These are phyloP conservation scores for Drosophila sturtevanti DNA, from an alignment of 1,140 invertebrate species.

Conservation along the genomic window DNA sequence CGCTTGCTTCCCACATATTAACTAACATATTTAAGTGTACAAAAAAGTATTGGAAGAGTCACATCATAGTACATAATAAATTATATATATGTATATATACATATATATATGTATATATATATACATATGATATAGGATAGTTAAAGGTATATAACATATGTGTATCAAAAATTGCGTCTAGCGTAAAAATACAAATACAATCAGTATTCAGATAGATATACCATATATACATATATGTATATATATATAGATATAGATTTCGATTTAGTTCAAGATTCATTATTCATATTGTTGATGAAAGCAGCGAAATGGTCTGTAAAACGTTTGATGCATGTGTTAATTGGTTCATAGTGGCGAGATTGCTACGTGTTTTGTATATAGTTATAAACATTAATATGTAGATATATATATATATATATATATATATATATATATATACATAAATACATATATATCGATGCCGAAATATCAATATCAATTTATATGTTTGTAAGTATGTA, in stretches of 20 bases:
- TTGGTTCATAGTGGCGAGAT: conserved; percentile 58
- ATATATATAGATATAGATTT: not conserved
- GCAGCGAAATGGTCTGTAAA: conserved; percentile 33
- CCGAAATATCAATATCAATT: conserved; percentile 21
- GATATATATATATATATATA: conserved; percentile 40
- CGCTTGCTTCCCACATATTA: conserved; percentile 44
- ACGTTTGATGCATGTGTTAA: conserved; percentile 44
- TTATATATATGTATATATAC: conserved; percentile 22
- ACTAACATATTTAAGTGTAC: conserved; percentile 73
- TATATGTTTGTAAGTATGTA: conserved; percentile 23
- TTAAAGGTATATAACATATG: conserved; percentile 36
- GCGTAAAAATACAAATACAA: conserved; percentile 64
- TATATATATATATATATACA: conserved; percentile 34
- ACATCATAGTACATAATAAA: conserved; percentile 13
- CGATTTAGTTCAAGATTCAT: conserved; percentile 4
- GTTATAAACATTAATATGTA: conserved; percentile 31
- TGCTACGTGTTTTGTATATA: conserved; percentile 46
- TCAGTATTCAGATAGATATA: conserved; percentile 32
- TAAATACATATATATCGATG: conserved; percentile 36
- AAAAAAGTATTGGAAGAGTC: conserved; percentile 55
- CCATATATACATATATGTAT: not conserved
- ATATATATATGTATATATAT: conserved; percentile 25
- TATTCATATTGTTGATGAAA: conserved; percentile 1
- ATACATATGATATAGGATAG: conserved; percentile 17
- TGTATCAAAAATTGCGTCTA: conserved; percentile 75